Evolutionary conservation across 2,113 vertebrate species (phyloP).

Genomic region (Eonycteris spelaea): DNA sequence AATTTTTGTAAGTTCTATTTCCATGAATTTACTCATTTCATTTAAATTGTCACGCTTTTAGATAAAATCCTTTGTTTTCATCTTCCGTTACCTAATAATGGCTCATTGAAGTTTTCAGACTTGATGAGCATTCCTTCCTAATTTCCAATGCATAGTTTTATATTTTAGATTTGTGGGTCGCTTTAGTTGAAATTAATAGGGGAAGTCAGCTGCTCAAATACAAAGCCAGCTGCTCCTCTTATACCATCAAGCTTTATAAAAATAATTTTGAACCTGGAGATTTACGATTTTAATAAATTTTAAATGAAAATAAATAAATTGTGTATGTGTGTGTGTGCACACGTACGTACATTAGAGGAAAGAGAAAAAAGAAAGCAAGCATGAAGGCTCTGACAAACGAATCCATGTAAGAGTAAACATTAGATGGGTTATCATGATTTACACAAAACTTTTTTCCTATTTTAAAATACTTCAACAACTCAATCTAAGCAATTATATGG

Average conservation of each 20-base stretch:
- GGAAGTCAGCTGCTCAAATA: neutral
- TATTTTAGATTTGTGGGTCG: neutral
- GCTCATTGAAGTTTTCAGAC: neutral
- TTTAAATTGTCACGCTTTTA: neutral
- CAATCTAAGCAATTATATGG: neutral
- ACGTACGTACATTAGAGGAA: neutral
- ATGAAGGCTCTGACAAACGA: neutral
- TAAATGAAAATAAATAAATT: neutral
- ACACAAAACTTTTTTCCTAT: neutral
- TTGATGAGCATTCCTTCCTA: neutral
- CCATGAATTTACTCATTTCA: neutral
- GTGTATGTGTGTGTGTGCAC: neutral
- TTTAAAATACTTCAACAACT: neutral
- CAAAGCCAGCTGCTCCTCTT: neutral
- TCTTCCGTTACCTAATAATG: neutral
- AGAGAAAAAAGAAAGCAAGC: neutral
- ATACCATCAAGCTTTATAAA: neutral
- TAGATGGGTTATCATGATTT: neutral
- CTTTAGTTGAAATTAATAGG: neutral
- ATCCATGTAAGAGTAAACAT: neutral
- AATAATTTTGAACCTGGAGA: neutral
- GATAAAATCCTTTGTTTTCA: neutral
- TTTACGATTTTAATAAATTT: neutral
- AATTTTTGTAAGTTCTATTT: neutral
- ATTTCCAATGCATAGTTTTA: neutral